phyloP scores from a whole-genome alignment of 2,797 vertebrate species.

The Rhinoraja longicauda region DNA sequence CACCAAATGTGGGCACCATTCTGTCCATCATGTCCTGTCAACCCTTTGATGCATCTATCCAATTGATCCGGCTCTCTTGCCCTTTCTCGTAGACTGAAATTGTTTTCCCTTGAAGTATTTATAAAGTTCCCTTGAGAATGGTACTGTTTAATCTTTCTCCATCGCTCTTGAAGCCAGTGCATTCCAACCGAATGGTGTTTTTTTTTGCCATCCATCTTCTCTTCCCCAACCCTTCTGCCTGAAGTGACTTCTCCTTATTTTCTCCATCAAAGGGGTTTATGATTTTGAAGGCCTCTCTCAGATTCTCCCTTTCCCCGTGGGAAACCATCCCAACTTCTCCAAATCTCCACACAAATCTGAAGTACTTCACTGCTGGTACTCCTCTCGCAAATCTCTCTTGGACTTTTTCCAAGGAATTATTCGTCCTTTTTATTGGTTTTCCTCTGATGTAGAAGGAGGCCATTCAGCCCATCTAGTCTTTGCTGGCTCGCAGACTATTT shows the following conservation, averaged over 20 bases:
- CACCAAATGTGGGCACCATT: not conserved
- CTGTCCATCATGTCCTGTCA: not conserved
- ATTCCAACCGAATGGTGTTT: not conserved
- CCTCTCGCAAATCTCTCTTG: not conserved
- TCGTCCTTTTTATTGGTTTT: too few species aligned
- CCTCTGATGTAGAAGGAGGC: too few species aligned
- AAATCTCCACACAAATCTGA: not conserved
- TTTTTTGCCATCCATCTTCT: not conserved
- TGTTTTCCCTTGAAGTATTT: not conserved
- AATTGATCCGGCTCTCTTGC: not conserved
- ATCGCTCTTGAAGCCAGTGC: not conserved
- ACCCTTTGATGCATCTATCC: not conserved
- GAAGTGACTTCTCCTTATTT: not conserved
- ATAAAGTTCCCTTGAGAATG: not conserved
- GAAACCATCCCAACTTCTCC: not conserved
- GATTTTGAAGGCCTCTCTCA: not conserved
- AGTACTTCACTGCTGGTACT: not conserved
- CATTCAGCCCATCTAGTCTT: too few species aligned
- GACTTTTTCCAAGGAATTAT: too few species aligned
- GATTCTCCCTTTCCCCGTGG: not conserved
- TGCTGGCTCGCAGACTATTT: too few species aligned
- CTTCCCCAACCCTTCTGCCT: not conserved
- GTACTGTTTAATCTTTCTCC: not conserved
- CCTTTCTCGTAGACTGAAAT: not conserved
- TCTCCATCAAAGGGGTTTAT: not conserved